Conservation (phyloP, 2,888 invertebrate species). For the Halocaridina rubra region DNA sequence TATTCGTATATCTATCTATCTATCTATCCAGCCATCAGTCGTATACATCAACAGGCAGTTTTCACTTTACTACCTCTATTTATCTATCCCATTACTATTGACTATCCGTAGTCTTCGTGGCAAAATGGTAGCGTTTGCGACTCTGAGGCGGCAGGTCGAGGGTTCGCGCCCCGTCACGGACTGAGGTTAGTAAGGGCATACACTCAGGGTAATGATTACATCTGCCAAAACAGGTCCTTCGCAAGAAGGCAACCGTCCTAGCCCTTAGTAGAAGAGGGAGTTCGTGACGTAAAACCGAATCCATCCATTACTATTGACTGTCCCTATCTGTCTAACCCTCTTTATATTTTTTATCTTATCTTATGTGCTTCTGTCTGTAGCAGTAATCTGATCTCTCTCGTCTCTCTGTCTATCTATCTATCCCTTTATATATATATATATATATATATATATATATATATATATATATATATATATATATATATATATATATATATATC, state of each 20-base stretch:
- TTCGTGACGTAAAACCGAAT: too few relatives aligned
- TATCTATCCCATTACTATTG: background rate
- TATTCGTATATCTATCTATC: background rate
- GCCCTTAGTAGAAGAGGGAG: too few relatives aligned
- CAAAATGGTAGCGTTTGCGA: too few relatives aligned
- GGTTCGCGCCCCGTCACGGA: too few relatives aligned
- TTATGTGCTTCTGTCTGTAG: background rate
- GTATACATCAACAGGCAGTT: background rate
- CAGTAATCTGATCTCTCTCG: background rate
- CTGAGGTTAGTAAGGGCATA: too few relatives aligned
- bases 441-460: background rate
- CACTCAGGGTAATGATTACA: too few relatives aligned
- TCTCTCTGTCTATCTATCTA: background rate
- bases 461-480: background rate
- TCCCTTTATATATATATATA: background rate
- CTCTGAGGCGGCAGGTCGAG: too few relatives aligned
- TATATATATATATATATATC: background rate
- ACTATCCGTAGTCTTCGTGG: background rate
- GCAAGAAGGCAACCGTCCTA: too few relatives aligned
- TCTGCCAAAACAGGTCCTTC: too few relatives aligned
- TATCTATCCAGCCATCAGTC: background rate
- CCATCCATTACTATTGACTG: too few relatives aligned
- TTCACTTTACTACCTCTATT: background rate
- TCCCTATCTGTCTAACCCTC: background rate
- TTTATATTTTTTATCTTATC: background rate